Conservation (phyloP, 1,140 invertebrate species). For the Penaeus indicus region DNA sequence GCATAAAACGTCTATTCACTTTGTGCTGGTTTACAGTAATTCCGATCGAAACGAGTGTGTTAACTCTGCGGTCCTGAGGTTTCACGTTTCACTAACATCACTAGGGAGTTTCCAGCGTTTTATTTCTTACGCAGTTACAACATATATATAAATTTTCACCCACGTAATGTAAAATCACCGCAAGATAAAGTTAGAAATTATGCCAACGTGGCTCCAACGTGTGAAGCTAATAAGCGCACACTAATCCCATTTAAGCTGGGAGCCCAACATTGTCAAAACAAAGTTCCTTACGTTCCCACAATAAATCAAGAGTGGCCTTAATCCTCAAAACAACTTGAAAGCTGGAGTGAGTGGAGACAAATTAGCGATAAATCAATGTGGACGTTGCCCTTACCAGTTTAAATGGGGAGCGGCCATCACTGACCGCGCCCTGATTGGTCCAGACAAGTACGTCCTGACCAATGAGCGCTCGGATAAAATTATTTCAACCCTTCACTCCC, state of each 20-base stretch:
- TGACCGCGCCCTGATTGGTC: conserved; percentile 39
- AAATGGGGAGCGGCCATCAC: conserved; percentile 40
- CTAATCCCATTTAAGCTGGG: too few species aligned
- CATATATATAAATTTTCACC: conserved; percentile 31
- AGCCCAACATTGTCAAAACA: too few species aligned
- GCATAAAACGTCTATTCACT: too few species aligned
- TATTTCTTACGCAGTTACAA: background rate
- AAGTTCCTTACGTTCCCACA: too few species aligned
- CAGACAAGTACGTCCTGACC: conserved; percentile 48
- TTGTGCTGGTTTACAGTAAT: too few species aligned
- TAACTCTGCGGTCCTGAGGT: background rate
- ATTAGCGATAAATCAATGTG: conserved; percentile 55
- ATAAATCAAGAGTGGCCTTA: conserved; percentile 5
- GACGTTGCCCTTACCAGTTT: conserved; percentile 49
- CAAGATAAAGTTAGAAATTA: too few species aligned
- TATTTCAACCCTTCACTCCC: conserved; percentile 12
- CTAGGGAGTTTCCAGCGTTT: background rate
- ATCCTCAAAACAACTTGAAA: conserved; percentile 54
- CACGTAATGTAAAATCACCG: too few species aligned
- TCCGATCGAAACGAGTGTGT: too few species aligned
- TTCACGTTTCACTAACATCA: background rate
- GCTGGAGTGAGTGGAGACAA: conserved; percentile 47
- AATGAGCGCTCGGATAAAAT: conserved; percentile 25
- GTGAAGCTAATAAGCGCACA: too few species aligned
- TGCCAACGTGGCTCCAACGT: too few species aligned